Conservation (phyloP, 2,888 invertebrate species). For the Nemotelus nigrinus region DNA sequence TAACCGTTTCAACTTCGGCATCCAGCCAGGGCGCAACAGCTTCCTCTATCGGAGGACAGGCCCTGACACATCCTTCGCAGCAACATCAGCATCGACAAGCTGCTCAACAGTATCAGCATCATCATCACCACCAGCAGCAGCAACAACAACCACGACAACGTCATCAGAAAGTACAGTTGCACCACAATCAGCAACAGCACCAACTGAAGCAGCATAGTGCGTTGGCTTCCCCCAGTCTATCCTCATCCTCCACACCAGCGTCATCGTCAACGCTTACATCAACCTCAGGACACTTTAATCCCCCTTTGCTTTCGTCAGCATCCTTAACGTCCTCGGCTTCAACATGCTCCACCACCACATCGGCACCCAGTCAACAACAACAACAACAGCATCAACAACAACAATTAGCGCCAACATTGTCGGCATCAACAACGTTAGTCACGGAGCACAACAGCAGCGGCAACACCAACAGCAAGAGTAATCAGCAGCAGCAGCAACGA, state of each 20-base stretch:
- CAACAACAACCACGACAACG: constrained; percentile 44
- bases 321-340: constrained; percentile 38
- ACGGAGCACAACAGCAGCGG: constrained; percentile 46
- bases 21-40: constrained; percentile 46
- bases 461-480: constrained; percentile 44
- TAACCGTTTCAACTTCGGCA: constrained; percentile 51
- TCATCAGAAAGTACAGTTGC: constrained; percentile 56
- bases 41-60: constrained; percentile 32
- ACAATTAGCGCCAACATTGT: constrained; percentile 38
- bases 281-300: constrained; percentile 40
- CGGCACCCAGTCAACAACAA: constrained; percentile 26
- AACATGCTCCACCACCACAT: constrained; percentile 18
- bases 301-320: constrained; percentile 17
- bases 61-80: constrained; percentile 33
- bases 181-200: constrained; percentile 49
- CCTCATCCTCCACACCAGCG: constrained; percentile 52
- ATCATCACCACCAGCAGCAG: neutral
- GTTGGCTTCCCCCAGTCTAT: constrained; percentile 26
- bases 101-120: constrained; percentile 39
- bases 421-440: constrained; percentile 27
- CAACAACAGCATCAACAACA: neutral
- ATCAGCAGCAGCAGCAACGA: constrained; percentile 46
- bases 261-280: constrained; percentile 45
- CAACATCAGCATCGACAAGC: constrained; percentile 36
- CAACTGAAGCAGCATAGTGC: constrained; percentile 53